phyloP scores from a whole-genome alignment of 2,113 vertebrate species.

The Bambusicola thoracicus region DNA sequence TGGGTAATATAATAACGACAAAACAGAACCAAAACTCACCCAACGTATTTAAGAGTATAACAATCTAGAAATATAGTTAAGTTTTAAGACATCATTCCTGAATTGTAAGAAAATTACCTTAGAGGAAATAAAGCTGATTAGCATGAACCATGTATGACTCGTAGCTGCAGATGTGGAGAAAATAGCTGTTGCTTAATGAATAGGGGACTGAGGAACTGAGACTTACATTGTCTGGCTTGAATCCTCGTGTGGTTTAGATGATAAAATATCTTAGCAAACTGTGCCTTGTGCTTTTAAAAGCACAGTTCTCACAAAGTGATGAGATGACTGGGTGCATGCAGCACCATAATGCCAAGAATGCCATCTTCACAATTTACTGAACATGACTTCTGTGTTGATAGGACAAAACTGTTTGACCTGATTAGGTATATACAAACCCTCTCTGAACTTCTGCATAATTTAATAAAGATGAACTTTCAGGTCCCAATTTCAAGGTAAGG shows the following conservation, averaged over 20 bases:
- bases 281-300: not conserved
- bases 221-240: not conserved
- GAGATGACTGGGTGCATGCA: not conserved
- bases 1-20: not conserved
- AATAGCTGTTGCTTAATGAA: not conserved
- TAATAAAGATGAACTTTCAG: not conserved
- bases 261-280: not conserved
- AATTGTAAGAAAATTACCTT: slow-evolving; percentile 9
- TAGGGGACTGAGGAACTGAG: not conserved
- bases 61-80: not conserved
- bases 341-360: not conserved
- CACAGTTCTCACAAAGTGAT: not conserved
- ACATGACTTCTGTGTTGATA: not conserved
- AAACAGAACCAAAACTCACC: not conserved
- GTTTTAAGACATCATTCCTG: not conserved
- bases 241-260: not conserved
- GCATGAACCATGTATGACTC: not conserved
- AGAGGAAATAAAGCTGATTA: slow-evolving; percentile 33
- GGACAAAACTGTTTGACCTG: slow-evolving; percentile 1
- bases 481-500: not conserved
- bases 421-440: not conserved
- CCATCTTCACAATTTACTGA: not conserved
- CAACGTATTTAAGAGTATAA: not conserved
- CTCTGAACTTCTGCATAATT: not conserved
- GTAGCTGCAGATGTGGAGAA: slow-evolving; percentile 25